A percentile compares a stretch with the other conserved stretches of the same genome.
Conservation (phyloP, 1,140 invertebrate species). For the Pogonus chalceus region DNA sequence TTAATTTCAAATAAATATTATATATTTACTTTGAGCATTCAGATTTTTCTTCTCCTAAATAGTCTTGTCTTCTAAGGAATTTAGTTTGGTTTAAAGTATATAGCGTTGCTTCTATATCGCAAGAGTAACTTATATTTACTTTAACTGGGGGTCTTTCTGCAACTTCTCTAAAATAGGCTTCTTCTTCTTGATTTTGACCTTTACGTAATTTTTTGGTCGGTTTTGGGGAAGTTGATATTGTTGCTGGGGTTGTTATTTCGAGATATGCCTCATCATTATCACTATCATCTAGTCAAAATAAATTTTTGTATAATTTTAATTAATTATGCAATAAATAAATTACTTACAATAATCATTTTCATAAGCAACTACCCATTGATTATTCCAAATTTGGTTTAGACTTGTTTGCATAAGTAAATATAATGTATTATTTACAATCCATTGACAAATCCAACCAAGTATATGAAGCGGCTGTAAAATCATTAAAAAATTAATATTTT, state of each 20-base stretch:
- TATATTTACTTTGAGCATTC: conserved; percentile 25
- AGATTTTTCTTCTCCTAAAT: conserved; percentile 28
- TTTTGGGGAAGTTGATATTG: not conserved
- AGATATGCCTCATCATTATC: not conserved
- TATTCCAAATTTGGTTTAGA: conserved; percentile 23
- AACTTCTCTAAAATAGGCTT: conserved; percentile 34
- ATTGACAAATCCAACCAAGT: conserved; percentile 27
- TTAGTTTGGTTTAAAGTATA: conserved; percentile 55
- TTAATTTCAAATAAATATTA: conserved; percentile 3
- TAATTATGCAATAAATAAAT: not conserved
- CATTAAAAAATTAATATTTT: conserved; percentile 7
- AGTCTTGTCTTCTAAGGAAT: conserved; percentile 40
- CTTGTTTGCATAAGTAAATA: conserved; percentile 34
- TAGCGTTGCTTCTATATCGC: conserved; percentile 54
- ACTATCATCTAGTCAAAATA: not conserved
- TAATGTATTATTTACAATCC: conserved; percentile 32
- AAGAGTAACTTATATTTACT: conserved; percentile 38
- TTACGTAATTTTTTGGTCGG: conserved; percentile 24
- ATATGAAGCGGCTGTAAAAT: conserved; percentile 35
- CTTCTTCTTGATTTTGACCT: conserved; percentile 33
- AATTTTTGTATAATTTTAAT: conserved; percentile 5
- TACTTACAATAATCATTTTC: conserved; percentile 13
- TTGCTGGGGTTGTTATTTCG: too few relatives aligned
- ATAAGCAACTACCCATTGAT: conserved; percentile 7
- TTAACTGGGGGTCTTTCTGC: conserved; percentile 31